Conservation (phyloP, 2,797 vertebrate species). For the Denticeps clupeoides region DNA sequence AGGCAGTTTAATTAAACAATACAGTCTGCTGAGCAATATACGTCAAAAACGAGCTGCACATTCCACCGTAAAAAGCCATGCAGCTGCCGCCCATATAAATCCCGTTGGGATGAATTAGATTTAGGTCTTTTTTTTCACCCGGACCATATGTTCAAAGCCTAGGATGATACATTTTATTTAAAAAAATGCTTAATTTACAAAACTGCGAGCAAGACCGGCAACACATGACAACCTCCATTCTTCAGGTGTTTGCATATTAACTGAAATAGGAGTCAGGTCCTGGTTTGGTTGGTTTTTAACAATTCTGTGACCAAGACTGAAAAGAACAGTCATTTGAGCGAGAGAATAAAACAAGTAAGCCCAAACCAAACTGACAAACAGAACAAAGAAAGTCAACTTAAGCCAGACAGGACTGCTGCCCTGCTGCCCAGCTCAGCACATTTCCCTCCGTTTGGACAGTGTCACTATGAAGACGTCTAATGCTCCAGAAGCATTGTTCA, state of each 20-base stretch:
- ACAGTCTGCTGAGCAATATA: constrained; percentile 16
- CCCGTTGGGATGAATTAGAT: constrained; percentile 2
- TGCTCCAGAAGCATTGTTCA: no score
- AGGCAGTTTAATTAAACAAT: constrained; percentile 23
- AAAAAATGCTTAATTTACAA: neutral
- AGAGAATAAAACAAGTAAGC: no score
- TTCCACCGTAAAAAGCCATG: neutral
- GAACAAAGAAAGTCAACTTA: neutral
- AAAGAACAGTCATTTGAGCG: constrained; percentile 13
- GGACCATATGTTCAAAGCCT: neutral
- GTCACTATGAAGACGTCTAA: neutral
- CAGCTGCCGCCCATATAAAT: constrained; percentile 5
- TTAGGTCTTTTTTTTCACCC: neutral
- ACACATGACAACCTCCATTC: neutral
- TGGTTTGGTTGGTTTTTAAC: neutral
- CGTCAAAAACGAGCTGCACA: constrained; percentile 12
- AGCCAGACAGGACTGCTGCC: neutral
- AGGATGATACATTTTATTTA: neutral
- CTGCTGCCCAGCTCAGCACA: neutral
- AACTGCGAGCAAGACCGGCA: neutral
- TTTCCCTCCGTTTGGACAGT: constrained; percentile 6
- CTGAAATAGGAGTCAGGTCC: neutral
- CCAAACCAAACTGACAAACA: no score
- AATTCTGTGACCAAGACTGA: neutral
- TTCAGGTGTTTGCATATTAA: neutral